Evolutionary conservation across 2,888 invertebrate species (phyloP), one percentile per base, ranked within the genome.

Genomic region (Mesoligia furuncula): DNA sequence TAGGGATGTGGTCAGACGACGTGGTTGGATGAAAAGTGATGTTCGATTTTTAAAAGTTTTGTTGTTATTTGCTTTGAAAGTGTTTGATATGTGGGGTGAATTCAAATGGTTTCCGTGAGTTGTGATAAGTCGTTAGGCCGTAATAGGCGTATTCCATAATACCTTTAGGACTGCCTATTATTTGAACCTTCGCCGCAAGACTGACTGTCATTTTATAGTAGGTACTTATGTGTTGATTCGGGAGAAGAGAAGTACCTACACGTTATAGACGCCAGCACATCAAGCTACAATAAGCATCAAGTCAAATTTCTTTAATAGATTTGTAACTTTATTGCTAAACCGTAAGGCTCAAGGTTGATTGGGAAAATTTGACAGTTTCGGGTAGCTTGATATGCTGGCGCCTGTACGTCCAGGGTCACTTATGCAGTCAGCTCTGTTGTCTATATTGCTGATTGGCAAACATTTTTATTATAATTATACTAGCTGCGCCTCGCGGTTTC

Each of bases 1-100:
- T 39, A 72, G 69, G 71, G 59, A 57, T 69, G 77, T 62, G 77
- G 75, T 61, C 69, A 70, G 72, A 59, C 48, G 39, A 42, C 48
- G 54, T 61, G 84, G n/a, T 59, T 65, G 24, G 45, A 9, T 27
- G 64, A 13, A 65, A 64, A 66, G 17, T 45, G 45, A 15, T 51
- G 31, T 66, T 65, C 39, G 7, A 27, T 15, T 79, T 59, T 66
- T 48, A 71, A 0, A 62, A 79, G 15, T 72, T 80, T 57, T 20
- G 2, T 13, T 39, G 2, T 69, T 31, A 6, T 45, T 61, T 73
- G n/a, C 27, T 31, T 57, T 1, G 13, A 1, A 5, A 13, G 17
- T 20, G 6, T 57, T 79, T 5, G 20, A 20, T 42, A 36, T 11
- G 1, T 54, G 36, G 3, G 20, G 17, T 27, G 3, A 24, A 62